These are phyloP conservation scores for Troides oblongomaculatus DNA, from an alignment of 2,888 invertebrate genomes.

Conservation along the genomic window DNA sequence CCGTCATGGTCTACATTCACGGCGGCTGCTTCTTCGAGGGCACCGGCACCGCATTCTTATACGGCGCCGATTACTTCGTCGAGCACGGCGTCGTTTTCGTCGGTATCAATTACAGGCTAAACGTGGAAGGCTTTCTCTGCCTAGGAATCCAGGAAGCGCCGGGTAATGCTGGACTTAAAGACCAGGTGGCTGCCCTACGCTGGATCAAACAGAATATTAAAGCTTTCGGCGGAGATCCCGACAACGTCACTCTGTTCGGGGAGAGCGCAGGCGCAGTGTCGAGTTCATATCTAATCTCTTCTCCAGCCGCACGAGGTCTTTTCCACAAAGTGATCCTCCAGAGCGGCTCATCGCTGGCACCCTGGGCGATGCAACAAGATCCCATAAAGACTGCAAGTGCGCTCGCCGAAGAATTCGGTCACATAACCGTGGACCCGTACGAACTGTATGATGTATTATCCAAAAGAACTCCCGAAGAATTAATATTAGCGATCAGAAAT, in stretches of 20 bases:
- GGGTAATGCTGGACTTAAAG: slow-evolving; percentile 83
- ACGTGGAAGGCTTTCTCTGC: slow-evolving; percentile 82
- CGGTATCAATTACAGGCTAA: slow-evolving; percentile 80
- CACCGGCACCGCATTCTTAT: slow-evolving; percentile 78
- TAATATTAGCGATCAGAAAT: slow-evolving; percentile 54
- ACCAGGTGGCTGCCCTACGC: slow-evolving; percentile 66
- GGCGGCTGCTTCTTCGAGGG: slow-evolving; percentile 82
- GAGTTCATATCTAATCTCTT: slow-evolving; percentile 60
- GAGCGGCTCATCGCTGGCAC: slow-evolving; percentile 64
- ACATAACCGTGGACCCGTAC: slow-evolving; percentile 58
- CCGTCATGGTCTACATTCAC: slow-evolving; percentile 83
- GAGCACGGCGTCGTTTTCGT: slow-evolving; percentile 80
- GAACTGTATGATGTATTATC: slow-evolving; percentile 60
- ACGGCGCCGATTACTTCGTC: slow-evolving; percentile 81
- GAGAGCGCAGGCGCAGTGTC: slow-evolving; percentile 73
- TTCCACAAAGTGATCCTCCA: slow-evolving; percentile 69
- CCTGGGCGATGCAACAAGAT: slow-evolving; percentile 65
- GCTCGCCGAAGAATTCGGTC: slow-evolving; percentile 62
- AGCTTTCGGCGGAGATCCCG: slow-evolving; percentile 66
- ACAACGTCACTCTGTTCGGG: slow-evolving; percentile 67
- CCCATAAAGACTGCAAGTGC: slow-evolving; percentile 58
- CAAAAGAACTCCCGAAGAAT: slow-evolving; percentile 52
- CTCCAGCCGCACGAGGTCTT: slow-evolving; percentile 59
- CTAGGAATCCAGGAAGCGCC: slow-evolving; percentile 82
- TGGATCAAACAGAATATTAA: slow-evolving; percentile 67